These are phyloP conservation scores for Pseudotriccus pelzelni DNA, from an alignment of 2,797 vertebrate species.

Conservation along the genomic window DNA sequence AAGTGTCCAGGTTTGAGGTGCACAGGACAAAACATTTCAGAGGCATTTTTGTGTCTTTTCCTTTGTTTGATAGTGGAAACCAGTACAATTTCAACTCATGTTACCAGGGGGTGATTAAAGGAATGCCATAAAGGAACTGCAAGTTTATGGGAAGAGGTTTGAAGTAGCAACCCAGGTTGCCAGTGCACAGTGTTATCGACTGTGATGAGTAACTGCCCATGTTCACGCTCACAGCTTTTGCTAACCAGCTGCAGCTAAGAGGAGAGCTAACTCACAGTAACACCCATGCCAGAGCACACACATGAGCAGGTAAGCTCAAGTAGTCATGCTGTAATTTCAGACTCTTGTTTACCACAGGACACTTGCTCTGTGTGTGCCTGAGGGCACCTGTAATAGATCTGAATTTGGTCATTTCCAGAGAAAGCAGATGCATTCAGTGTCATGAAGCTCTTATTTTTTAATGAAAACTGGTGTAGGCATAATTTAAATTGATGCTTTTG, in stretches of 20 bases:
- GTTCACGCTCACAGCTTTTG: accelerated
- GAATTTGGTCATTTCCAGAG: not conserved
- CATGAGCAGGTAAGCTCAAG: not conserved
- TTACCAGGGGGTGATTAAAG: not conserved
- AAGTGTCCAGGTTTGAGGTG: not conserved
- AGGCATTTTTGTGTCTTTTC: not conserved
- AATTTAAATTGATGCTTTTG: not conserved
- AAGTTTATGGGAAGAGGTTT: not conserved
- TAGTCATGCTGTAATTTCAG: not conserved
- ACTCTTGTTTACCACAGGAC: not conserved
- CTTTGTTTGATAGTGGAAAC: not conserved
- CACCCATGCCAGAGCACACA: no score
- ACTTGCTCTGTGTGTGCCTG: not conserved
- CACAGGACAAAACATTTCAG: not conserved
- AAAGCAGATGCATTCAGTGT: not conserved
- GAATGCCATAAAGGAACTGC: not conserved
- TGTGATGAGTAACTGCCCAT: accelerated
- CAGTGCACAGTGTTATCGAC: accelerated
- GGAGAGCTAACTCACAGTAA: not conserved
- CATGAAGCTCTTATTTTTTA: not conserved
- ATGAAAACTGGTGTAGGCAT: not conserved
- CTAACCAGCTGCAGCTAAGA: accelerated
- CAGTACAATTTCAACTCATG: accelerated
- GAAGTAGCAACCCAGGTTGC: not conserved
- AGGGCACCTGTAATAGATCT: not conserved